Percentiles rank a stretch among this genome's conserved stretches.
These are phyloP conservation scores for Drosophila kikkawai DNA, from an alignment of 1,140 invertebrate species.

Conservation along the genomic window DNA sequence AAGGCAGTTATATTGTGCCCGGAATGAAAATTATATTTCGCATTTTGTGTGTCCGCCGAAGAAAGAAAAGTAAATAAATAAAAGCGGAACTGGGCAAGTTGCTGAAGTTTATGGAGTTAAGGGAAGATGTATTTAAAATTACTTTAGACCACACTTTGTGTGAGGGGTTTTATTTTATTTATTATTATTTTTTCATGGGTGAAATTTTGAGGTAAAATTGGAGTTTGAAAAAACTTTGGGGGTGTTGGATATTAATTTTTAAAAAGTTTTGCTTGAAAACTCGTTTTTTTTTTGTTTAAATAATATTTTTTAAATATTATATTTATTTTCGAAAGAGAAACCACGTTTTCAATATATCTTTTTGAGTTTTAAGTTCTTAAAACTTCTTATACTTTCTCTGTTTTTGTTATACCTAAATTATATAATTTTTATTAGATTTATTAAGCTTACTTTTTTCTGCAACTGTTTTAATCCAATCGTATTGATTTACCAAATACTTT, in stretches of 20 bases:
- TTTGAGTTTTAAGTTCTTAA: neutral
- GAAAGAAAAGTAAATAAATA: slow-evolving; percentile 50
- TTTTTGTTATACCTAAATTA: neutral
- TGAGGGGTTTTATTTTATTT: slow-evolving; percentile 7
- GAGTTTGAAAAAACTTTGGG: slow-evolving; percentile 10
- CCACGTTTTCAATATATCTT: neutral
- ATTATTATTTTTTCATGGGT: neutral
- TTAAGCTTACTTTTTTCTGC: neutral
- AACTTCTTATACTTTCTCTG: neutral
- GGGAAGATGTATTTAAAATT: slow-evolving; percentile 42
- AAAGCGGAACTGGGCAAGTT: slow-evolving; percentile 34
- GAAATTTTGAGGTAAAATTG: slow-evolving; percentile 8
- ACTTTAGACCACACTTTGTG: slow-evolving; percentile 23
- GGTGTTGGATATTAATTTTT: slow-evolving; percentile 1
- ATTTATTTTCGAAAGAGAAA: neutral
- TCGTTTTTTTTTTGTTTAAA: neutral
- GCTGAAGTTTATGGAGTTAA: slow-evolving; percentile 48
- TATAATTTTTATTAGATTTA: neutral
- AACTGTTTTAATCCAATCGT: neutral
- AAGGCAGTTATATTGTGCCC: slow-evolving; percentile 57
- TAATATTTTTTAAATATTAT: neutral
- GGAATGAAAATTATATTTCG: slow-evolving; percentile 56
- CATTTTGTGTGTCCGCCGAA: slow-evolving; percentile 35
- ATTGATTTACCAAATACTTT: slow-evolving; percentile 3
- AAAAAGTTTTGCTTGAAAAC: neutral